Percentiles rank a stretch among this genome's conserved stretches.
Conservation (phyloP, 2,113 vertebrate species). For the Rhizomys pruinosus region DNA sequence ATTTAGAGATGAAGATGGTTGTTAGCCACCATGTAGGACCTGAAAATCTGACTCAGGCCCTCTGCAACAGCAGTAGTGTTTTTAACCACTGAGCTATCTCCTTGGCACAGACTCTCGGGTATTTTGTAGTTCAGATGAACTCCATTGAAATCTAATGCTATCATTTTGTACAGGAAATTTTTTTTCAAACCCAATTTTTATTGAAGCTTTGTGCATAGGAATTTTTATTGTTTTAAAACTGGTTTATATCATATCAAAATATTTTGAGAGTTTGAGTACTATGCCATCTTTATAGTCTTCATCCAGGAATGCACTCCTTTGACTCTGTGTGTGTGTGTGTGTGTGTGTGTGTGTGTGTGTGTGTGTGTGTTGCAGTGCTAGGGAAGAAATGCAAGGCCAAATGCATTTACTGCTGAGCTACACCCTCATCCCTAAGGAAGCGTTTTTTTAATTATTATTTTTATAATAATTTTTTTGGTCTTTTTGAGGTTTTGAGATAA, state of each 20-base stretch:
- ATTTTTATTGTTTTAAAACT: neutral
- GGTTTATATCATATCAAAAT: neutral
- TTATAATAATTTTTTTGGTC: too few relatives aligned
- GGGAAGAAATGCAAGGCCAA: neutral
- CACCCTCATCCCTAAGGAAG: neutral
- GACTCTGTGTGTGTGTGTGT: too few relatives aligned
- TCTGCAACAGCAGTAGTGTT: too few relatives aligned
- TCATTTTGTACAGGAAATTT: neutral
- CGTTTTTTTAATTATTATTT: too few relatives aligned
- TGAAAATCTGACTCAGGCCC: too few relatives aligned
- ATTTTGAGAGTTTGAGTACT: neutral
- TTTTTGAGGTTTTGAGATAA: too few relatives aligned
- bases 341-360: too few relatives aligned
- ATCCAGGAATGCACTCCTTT: neutral
- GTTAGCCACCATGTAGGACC: too few relatives aligned
- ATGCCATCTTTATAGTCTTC: neutral
- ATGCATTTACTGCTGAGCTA: neutral
- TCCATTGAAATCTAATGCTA: neutral
- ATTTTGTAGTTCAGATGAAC: neutral
- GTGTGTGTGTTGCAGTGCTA: neutral
- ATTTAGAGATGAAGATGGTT: too few relatives aligned
- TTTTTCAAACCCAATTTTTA: neutral
- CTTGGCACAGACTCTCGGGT: neutral
- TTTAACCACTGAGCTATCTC: too few relatives aligned
- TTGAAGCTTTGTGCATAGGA: too few relatives aligned